Percentiles rank a stretch among this genome's conserved stretches.
Evolutionary conservation across 2,888 invertebrate species (phyloP).

Genomic region (Glomeris marginata): DNA sequence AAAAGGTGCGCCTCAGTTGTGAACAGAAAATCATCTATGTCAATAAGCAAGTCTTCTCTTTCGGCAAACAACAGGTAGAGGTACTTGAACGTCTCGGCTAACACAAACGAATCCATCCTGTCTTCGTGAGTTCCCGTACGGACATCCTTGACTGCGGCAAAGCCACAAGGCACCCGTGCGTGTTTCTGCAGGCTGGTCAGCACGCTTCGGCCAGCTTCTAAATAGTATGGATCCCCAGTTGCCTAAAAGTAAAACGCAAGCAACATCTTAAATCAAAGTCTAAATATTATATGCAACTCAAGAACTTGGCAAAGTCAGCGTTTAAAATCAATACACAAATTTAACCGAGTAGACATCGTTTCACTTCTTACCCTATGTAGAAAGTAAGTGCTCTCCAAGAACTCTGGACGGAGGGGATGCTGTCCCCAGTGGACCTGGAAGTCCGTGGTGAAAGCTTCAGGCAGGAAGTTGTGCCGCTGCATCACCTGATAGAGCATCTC

Average conservation of each 20-base stretch:
- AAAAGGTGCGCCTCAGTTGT: slow-evolving; percentile 93
- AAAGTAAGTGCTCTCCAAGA: slow-evolving; percentile 95
- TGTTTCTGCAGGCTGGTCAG: slow-evolving; percentile 76
- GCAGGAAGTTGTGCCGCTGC: slow-evolving; percentile 93
- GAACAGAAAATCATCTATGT: slow-evolving; percentile 72
- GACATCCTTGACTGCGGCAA: slow-evolving; percentile 93
- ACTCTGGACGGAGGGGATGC: slow-evolving; percentile 91
- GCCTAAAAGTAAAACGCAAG: too few species aligned
- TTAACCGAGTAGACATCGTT: background rate
- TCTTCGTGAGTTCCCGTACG: slow-evolving; percentile 81
- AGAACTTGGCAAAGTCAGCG: background rate
- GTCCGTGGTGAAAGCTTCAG: slow-evolving; percentile 96
- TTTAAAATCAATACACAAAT: background rate
- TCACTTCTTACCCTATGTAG: slow-evolving; percentile 46
- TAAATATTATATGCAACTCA: slow-evolving; percentile 2
- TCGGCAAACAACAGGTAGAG: slow-evolving; percentile 85
- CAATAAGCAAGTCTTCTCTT: slow-evolving; percentile 61
- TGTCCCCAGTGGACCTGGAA: slow-evolving; percentile 98
- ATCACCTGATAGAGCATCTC: slow-evolving; percentile 98
- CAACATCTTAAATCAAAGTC: too few species aligned
- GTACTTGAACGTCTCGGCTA: slow-evolving; percentile 97
- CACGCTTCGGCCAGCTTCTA: slow-evolving; percentile 78
- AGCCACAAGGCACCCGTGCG: slow-evolving; percentile 89
- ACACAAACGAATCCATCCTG: slow-evolving; percentile 90
- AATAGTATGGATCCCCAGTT: slow-evolving; percentile 87